These are phyloP conservation scores for Linurgus olivaceus DNA, from an alignment of 2,797 vertebrate genomes.

Conservation along the genomic window DNA sequence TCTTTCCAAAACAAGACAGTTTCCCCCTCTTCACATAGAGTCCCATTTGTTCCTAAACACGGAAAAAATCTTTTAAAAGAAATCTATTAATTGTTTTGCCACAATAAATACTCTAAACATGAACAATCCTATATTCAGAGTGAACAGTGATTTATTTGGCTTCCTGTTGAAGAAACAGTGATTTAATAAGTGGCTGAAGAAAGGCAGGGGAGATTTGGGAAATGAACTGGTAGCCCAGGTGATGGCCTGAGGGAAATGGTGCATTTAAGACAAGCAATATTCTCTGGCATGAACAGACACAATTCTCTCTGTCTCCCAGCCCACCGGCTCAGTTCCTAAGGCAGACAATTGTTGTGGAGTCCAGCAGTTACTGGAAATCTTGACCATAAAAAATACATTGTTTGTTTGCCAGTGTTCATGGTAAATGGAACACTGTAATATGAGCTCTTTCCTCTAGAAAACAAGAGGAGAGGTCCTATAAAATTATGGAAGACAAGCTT, in stretches of 20 bases:
- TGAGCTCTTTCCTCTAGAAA: background rate
- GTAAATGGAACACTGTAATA: background rate
- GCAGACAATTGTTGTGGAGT: background rate
- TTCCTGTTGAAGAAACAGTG: background rate
- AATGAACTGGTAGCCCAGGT: background rate
- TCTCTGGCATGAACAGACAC: background rate
- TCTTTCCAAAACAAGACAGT: conserved; percentile 27
- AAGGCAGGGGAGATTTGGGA: background rate
- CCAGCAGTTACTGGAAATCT: background rate
- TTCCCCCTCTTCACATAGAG: conserved; percentile 4
- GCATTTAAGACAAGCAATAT: background rate
- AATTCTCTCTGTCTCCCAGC: background rate
- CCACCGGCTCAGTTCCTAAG: background rate
- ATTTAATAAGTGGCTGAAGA: background rate
- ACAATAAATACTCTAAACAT: conserved; percentile 49
- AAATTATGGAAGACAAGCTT: background rate
- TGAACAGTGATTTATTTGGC: background rate
- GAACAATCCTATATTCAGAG: background rate
- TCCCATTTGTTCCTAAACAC: conserved; percentile 54
- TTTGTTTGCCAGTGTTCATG: background rate
- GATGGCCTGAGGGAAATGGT: background rate
- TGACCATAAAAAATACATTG: background rate
- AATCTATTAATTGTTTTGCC: conserved; percentile 66
- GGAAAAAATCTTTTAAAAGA: conserved; percentile 62
- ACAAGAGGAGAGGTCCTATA: background rate